Conservation (phyloP, 2,888 invertebrate genomes). For the Mythimna lalbum region DNA sequence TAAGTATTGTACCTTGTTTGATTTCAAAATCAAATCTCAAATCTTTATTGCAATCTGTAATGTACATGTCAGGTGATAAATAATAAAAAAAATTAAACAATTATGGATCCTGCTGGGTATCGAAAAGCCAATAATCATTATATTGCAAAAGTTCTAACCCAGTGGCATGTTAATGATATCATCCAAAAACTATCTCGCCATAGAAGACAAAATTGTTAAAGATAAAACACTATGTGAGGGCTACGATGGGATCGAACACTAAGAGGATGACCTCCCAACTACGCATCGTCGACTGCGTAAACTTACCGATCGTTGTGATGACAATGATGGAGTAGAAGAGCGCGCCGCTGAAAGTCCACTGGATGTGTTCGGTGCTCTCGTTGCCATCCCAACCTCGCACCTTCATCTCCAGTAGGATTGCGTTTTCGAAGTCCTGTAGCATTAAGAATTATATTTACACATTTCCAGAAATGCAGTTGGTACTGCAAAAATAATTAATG, state of each 20-base stretch:
- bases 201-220: not conserved
- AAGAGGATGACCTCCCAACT: slow-evolving; percentile 95
- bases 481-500: no score
- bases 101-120: no score
- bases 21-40: no score
- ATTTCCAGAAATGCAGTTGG: not conserved
- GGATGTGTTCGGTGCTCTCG: slow-evolving; percentile 91
- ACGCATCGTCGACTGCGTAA: slow-evolving; percentile 94
- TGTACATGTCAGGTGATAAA: no score
- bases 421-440: slow-evolving; percentile 85
- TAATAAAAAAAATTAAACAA: no score
- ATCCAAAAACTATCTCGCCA: no score
- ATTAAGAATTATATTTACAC: not conserved
- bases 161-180: no score
- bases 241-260: slow-evolving; percentile 64
- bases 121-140: not conserved
- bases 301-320: slow-evolving; percentile 98
- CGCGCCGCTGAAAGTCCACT: slow-evolving; percentile 97
- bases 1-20: not conserved
- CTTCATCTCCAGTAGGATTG: slow-evolving; percentile 95
- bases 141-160: no score
- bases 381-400: slow-evolving; percentile 97
- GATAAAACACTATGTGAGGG: not conserved
- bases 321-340: slow-evolving; percentile 98
- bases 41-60: no score